Evolutionary conservation across 2,888 invertebrate species (phyloP).

Genomic region (Crocallis elinguaria): DNA sequence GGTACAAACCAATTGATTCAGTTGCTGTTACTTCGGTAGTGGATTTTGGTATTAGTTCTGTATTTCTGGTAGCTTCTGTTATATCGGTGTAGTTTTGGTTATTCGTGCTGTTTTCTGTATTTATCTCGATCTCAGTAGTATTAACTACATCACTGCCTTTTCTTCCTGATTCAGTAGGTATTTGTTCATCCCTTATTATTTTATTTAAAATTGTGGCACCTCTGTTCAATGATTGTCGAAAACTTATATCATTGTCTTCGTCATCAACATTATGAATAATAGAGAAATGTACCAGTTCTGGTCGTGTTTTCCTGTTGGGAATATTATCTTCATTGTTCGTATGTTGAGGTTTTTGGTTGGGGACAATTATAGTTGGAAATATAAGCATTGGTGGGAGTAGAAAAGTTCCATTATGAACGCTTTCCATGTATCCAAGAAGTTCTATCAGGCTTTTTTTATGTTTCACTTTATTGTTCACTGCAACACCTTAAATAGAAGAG

Average conservation of each 20-base stretch:
- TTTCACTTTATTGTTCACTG: slow-evolving; percentile 1
- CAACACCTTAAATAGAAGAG: slow-evolving; percentile 21
- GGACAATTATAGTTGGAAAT: slow-evolving; percentile 27
- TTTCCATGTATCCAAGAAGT: slow-evolving; percentile 27
- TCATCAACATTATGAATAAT: slow-evolving; percentile 24
- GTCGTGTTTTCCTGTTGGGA: background rate
- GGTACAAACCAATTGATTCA: slow-evolving; percentile 16
- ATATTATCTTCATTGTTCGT: background rate
- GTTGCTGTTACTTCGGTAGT: too few relatives aligned
- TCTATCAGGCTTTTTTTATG: slow-evolving; percentile 13
- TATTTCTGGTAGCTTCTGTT: slow-evolving; percentile 1
- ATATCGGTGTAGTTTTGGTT: slow-evolving; percentile 12
- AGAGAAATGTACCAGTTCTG: background rate
- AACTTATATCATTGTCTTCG: slow-evolving; percentile 42
- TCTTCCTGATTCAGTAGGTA: slow-evolving; percentile 1
- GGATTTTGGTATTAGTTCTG: too few relatives aligned
- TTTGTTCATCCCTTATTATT: slow-evolving; percentile 5
- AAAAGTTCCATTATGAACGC: slow-evolving; percentile 19
- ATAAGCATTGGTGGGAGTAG: slow-evolving; percentile 29
- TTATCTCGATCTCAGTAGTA: background rate
- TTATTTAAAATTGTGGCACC: slow-evolving; percentile 24
- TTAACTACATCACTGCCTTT: slow-evolving; percentile 4
- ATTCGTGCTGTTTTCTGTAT: background rate
- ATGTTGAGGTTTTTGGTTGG: slow-evolving; percentile 1
- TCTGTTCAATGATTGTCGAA: slow-evolving; percentile 47